phyloP scores from a whole-genome alignment of 2,113 vertebrate species.

The Rhinoptilus africanus region DNA sequence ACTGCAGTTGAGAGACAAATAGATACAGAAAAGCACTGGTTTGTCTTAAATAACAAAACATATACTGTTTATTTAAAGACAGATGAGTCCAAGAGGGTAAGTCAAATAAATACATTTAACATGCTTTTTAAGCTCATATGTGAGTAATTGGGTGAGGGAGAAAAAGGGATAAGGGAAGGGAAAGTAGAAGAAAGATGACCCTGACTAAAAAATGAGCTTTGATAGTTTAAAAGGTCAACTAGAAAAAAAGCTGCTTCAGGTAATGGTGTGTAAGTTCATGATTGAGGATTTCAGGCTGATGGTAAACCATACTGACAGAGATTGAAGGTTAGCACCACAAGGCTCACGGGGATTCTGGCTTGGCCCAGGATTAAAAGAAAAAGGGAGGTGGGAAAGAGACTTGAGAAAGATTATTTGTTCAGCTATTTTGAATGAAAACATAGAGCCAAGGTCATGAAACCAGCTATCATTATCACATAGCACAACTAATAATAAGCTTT shows the following conservation, averaged over 20 bases:
- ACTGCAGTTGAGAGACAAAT: background rate
- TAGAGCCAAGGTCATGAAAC: background rate
- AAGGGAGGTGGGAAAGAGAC: background rate
- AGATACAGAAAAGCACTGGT: background rate
- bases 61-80: background rate
- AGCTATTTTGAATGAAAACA: background rate
- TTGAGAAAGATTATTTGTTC: background rate
- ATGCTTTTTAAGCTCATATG: background rate
- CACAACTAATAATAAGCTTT: background rate
- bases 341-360: background rate
- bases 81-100: background rate
- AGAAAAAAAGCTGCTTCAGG: background rate
- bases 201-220: background rate
- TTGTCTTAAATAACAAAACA: background rate
- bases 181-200: background rate
- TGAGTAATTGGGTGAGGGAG: background rate
- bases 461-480: background rate
- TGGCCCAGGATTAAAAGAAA: background rate
- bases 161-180: background rate
- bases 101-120: background rate
- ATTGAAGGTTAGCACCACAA: background rate
- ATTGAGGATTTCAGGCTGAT: constrained; percentile 3
- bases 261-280: background rate
- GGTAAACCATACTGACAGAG: background rate
- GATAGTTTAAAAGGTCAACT: constrained; percentile 12